Base-by-base conservation (phyloP, 1,140 invertebrate species). In the Patella vulgata region DNA sequence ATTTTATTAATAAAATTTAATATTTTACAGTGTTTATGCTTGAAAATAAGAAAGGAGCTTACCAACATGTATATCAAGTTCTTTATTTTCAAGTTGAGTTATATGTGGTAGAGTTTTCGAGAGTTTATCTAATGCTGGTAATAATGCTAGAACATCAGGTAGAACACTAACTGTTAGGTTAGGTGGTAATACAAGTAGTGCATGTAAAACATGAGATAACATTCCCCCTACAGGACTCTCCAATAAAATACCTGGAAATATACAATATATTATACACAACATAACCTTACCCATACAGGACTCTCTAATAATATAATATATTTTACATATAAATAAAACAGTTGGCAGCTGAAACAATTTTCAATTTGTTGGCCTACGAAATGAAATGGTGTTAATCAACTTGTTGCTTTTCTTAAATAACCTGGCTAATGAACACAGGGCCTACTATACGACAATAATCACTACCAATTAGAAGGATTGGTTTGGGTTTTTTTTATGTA, bases 121-220 rank as follows among this genome's bases (percentile, higher is more conserved):
- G 28, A 89, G 78, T 36, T 77, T 75, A 75, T 90, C 88, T 33
- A 89, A 78, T 0, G 84, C 74, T 3, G 84, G 73, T 28, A 90
- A 78, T 6, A 89, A 74, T 12, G 83, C 72, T 12, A 89, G 77
- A 14, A 89, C 73, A 52, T 84, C 72, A 36, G 83, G 82, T 14
- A 89, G 75, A 2, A 89, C 68, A 9, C 85, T 82, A 75, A 68
- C 64, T 71, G 75, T 72, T 50, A 53, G 74, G 12, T 68, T 51
- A 48, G 79, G 71, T 4, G 87, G 86, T 42, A 89, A 79, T 25
- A 90, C 76, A 9, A 90, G 73, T 48, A 89, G 77, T 0, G 88
- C 85, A 74, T 88, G 87, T 5, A 89, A 60, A 39, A 89, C 77
- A 69, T 89, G 87, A 8, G 86, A 86, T 58, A 90, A 66, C 84